Evolutionary conservation across 2,888 invertebrate genomes (phyloP), one percentile per base, ranked within the genome.

Genomic region (Andrena bicolor): DNA sequence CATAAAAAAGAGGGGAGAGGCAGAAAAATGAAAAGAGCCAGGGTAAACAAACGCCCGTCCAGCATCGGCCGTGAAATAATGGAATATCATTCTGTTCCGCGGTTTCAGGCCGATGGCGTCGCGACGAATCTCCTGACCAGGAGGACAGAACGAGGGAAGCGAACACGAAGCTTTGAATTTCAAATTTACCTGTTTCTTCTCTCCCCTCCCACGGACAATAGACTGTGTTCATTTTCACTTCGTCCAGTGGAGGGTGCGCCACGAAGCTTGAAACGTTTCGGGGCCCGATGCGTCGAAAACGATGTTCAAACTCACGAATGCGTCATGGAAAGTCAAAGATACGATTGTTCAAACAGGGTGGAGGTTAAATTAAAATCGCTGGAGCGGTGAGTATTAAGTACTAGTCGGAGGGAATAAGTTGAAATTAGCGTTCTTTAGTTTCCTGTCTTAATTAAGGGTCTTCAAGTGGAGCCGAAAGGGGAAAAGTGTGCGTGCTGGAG

Each of bases 31-130:
- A 23, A 30, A 68, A 53, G 35, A 58, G 56, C 26, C 69, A 73
- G 10, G 49, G 35, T 66, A 66, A 66, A 74, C 58, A 74, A 74
- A 66, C 49, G 30, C 26, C 61, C 16, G 16, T 4, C 51, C 60
- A 76, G 79, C 82, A 76, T 85, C 84, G 82, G 79, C 76, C 79
- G 60, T 63, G 75, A 82, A 84, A 85, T 77, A 80, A 84, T 85
- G 79, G 73, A 79, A 85, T 76, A 79, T 76, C 51, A 71, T 32
- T 56, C 49, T 78, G 64, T 74, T 63, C 72, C 74, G 63, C 32
- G 80, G 51, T 74, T 81, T 63, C 58, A 53, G 32, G 48, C 35
- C 23, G 48, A 61, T 61, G 71, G 72, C 68, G 53, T 49, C 56
- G 68, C 20, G 16, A 30, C 71, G 48, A 69, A 79, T 65, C 68